Conservation (phyloP, 2,888 invertebrate genomes). For the Lottia scabra region DNA sequence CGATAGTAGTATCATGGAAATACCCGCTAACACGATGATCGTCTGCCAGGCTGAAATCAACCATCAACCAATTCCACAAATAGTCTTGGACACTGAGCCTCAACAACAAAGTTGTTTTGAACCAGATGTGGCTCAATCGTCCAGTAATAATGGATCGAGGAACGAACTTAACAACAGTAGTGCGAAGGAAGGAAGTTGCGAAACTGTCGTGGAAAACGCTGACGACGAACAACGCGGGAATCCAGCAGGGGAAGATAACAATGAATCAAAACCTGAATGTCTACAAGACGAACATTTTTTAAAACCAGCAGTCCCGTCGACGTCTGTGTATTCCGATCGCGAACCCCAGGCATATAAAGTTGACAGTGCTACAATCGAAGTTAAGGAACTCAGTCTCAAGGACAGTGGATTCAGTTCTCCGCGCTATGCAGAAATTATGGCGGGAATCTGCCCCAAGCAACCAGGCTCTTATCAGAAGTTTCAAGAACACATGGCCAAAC, state of each 20-base stretch:
- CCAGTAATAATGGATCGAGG: constrained; percentile 18
- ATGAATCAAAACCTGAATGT: constrained; percentile 37
- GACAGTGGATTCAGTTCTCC: constrained; percentile 61
- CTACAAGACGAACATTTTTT: background rate
- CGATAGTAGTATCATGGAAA: constrained; percentile 1
- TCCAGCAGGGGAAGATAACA: constrained; percentile 27
- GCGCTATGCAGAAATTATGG: constrained; percentile 30
- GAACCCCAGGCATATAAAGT: background rate
- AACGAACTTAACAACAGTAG: constrained; percentile 16
- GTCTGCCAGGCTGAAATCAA: constrained; percentile 25
- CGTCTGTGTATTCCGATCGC: constrained; percentile 10
- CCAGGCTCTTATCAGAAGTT: background rate
- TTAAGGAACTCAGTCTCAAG: constrained; percentile 41
- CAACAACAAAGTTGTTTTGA: constrained; percentile 7
- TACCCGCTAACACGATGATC: constrained; percentile 7
- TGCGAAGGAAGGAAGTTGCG: background rate
- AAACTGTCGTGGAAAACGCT: background rate
- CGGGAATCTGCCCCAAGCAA: background rate
- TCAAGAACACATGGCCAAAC: background rate
- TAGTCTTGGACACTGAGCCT: constrained; percentile 20
- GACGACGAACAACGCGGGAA: background rate
- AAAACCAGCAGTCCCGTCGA: constrained; percentile 6
- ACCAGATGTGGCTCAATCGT: constrained; percentile 18
- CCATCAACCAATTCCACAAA: constrained; percentile 21
- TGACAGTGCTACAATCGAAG: constrained; percentile 26